Conservation (phyloP, 2,888 invertebrate species). For the Macrosiphum euphorbiae region DNA sequence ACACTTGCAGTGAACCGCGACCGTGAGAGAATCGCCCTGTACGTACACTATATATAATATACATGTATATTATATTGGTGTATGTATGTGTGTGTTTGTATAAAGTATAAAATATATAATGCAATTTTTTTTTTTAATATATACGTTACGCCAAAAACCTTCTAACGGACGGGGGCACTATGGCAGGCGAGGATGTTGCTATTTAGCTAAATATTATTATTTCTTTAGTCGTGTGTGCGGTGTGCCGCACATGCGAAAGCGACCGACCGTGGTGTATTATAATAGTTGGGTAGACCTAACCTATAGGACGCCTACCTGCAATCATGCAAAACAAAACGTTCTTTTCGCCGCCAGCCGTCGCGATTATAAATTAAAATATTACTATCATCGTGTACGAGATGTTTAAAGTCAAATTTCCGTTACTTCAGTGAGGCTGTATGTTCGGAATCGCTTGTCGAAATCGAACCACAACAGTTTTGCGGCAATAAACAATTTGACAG, state of each 20-base stretch:
- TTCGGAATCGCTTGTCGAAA: no score
- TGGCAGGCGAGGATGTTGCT: background rate
- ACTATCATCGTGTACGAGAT: background rate
- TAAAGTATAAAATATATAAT: background rate
- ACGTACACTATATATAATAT: background rate
- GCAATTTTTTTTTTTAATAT: background rate
- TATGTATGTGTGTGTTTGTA: background rate
- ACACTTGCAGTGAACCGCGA: background rate
- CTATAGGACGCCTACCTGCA: background rate
- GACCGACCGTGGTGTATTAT: background rate
- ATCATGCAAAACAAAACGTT: background rate
- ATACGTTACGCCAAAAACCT: background rate
- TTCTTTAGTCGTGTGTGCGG: background rate
- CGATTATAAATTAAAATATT: background rate
- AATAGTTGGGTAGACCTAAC: background rate
- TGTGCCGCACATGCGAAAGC: background rate
- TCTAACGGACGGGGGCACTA: background rate
- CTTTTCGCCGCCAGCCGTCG: background rate
- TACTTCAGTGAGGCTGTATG: no score
- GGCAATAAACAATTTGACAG: background rate
- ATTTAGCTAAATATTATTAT: background rate
- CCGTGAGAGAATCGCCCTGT: constrained; percentile 2
- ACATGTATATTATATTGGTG: background rate
- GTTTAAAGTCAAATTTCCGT: background rate
- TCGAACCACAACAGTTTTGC: no score